phyloP scores from a whole-genome alignment of 30 jellyfish, hydroid and myxozoan species.

The Aurelia aurita region DNA sequence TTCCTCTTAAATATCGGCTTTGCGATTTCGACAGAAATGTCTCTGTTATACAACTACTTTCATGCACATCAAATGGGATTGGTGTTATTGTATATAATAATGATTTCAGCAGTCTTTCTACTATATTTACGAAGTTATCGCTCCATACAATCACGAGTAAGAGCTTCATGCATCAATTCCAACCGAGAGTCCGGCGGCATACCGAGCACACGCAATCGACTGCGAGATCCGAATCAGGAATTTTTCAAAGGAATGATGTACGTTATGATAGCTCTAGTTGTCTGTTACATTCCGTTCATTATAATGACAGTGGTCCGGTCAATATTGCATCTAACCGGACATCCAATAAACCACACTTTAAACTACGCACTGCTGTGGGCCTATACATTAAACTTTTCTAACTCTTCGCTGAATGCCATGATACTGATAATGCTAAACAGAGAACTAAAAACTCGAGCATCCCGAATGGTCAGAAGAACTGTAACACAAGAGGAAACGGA shows the following conservation, averaged over 20 bases:
- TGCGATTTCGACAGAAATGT: no score
- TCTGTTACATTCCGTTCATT: slow-evolving; percentile 11
- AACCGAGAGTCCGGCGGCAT: no score
- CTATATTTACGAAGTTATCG: no score
- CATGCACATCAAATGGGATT: no score
- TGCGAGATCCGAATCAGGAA: background rate
- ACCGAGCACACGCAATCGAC: background rate
- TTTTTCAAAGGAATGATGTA: slow-evolving; percentile 6
- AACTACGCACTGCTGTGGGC: slow-evolving; percentile 16
- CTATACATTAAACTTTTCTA: slow-evolving; percentile 4
- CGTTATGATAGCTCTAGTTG: background rate
- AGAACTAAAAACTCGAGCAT: background rate
- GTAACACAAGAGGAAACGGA: no score
- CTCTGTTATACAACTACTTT: no score
- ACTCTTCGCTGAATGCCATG: slow-evolving; percentile 10
- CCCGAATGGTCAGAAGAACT: no score
- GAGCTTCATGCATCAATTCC: no score
- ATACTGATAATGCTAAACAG: slow-evolving; percentile 11
- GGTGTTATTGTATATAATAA: no score
- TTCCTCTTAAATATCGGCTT: no score
- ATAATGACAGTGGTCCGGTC: slow-evolving; percentile 3
- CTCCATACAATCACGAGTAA: no score
- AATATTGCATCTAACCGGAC: slow-evolving; percentile 11
- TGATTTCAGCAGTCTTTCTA: no score
- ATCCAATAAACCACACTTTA: background rate